Evolutionary conservation across 2,888 invertebrate genomes (phyloP).

Genomic region (Graphium colonna): DNA sequence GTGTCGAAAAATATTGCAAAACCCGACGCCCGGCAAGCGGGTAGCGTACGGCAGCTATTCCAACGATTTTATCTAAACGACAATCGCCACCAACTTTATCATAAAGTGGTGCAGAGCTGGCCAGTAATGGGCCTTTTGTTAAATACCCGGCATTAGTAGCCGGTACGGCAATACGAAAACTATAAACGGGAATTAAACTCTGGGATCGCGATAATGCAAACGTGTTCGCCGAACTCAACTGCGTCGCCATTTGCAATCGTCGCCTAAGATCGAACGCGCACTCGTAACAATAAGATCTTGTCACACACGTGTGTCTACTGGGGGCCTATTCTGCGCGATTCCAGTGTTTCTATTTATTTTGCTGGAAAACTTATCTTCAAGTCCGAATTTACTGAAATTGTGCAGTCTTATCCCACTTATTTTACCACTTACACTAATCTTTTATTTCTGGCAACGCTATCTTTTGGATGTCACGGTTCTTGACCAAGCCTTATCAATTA

Average conservation of each 20-base stretch:
- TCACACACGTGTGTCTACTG: slow-evolving; percentile 62
- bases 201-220: slow-evolving; percentile 39
- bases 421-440: no score
- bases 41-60: slow-evolving; percentile 7
- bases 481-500: no score
- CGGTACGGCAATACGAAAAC: slow-evolving; percentile 32
- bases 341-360: no score
- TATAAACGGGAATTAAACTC: slow-evolving; percentile 34
- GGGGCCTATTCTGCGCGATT: slow-evolving; percentile 41
- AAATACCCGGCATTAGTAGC: slow-evolving; percentile 23
- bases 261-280: slow-evolving; percentile 41
- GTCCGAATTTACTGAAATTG: no score
- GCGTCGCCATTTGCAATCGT: slow-evolving; percentile 48
- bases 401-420: no score
- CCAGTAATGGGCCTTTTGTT: slow-evolving; percentile 23
- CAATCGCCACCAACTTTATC: slow-evolving; percentile 19
- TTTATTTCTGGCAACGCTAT: no score
- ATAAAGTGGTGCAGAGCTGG: slow-evolving; percentile 20
- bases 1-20: slow-evolving; percentile 7
- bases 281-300: slow-evolving; percentile 68
- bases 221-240: slow-evolving; percentile 46
- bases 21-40: slow-evolving; percentile 8
- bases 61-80: slow-evolving; percentile 19
- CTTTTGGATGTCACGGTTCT: no score
- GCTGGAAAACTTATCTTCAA: no score